phyloP scores from a whole-genome alignment of 2,888 invertebrate genomes.

The Stegophylla sp. region DNA sequence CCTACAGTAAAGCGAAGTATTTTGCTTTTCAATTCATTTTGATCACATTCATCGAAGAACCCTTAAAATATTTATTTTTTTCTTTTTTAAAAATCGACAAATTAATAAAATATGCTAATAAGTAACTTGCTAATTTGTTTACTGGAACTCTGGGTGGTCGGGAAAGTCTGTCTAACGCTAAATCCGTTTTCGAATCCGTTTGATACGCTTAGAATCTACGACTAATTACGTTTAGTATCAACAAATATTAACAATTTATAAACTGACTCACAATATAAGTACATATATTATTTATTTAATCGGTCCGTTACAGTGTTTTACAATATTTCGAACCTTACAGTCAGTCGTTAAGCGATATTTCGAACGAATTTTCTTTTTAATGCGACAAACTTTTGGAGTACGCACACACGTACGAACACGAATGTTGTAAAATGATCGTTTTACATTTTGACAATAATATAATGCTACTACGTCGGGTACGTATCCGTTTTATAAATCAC shows the following conservation, averaged over 20 bases:
- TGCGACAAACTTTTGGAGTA: neutral
- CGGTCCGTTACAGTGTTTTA: neutral
- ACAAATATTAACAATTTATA: neutral
- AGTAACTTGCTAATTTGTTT: too few relatives aligned
- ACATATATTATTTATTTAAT: neutral
- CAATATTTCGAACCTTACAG: neutral
- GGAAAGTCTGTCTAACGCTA: too few relatives aligned
- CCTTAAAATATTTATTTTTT: too few relatives aligned
- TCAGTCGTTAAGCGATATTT: neutral
- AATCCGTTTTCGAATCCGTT: too few relatives aligned
- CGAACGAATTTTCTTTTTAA: neutral
- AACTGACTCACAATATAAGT: too few relatives aligned
- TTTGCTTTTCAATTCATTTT: too few relatives aligned
- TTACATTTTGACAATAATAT: neutral
- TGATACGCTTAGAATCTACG: too few relatives aligned
- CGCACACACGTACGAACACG: neutral
- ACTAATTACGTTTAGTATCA: neutral
- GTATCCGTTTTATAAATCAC: neutral
- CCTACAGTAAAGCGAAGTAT: too few relatives aligned
- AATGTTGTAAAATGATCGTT: neutral
- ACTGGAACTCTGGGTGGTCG: too few relatives aligned
- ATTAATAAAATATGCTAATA: too few relatives aligned
- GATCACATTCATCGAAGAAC: too few relatives aligned
- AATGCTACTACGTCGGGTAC: neutral
- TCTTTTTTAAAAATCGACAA: too few relatives aligned